Conservation (phyloP, 2,888 invertebrate genomes). For the Aphrophora alni region DNA sequence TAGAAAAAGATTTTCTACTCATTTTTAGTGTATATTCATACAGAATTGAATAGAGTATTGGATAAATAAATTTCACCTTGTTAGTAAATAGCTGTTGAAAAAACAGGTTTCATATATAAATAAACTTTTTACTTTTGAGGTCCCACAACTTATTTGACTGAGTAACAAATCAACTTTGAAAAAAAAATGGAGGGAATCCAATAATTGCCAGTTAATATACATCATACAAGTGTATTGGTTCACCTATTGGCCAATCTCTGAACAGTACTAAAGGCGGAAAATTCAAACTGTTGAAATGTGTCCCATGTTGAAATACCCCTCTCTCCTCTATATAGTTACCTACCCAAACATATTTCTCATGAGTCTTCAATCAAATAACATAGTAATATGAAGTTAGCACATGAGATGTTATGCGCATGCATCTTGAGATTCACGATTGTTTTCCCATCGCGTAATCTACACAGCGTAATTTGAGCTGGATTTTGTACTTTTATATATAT, state of each 20-base stretch:
- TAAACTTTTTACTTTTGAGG: conserved; percentile 27
- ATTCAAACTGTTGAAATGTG: neutral
- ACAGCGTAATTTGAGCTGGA: too few relatives aligned
- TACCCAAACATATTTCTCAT: too few relatives aligned
- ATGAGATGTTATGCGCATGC: too few relatives aligned
- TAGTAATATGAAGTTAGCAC: too few relatives aligned
- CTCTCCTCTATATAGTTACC: too few relatives aligned
- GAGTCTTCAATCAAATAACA: too few relatives aligned
- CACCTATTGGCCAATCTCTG: conserved; percentile 19
- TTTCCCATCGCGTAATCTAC: too few relatives aligned
- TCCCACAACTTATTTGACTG: conserved; percentile 12
- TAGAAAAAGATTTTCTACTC: conserved; percentile 11
- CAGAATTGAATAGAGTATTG: conserved; percentile 16
- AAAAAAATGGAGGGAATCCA: conserved; percentile 14
- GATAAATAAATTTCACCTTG: conserved; percentile 13
- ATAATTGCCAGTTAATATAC: conserved; percentile 7
- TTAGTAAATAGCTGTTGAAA: neutral
- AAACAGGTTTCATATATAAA: neutral
- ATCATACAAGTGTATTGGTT: conserved; percentile 22
- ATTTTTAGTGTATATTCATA: conserved; percentile 15
- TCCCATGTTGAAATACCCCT: neutral
- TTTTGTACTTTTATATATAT: too few relatives aligned
- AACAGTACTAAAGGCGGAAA: conserved; percentile 11
- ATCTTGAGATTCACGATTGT: too few relatives aligned
- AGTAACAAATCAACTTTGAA: neutral